A percentile compares a stretch with the other conserved stretches of the same genome.
These are phyloP conservation scores for Cyaniris semiargus DNA, from an alignment of 2,888 invertebrate genomes.

Conservation along the genomic window DNA sequence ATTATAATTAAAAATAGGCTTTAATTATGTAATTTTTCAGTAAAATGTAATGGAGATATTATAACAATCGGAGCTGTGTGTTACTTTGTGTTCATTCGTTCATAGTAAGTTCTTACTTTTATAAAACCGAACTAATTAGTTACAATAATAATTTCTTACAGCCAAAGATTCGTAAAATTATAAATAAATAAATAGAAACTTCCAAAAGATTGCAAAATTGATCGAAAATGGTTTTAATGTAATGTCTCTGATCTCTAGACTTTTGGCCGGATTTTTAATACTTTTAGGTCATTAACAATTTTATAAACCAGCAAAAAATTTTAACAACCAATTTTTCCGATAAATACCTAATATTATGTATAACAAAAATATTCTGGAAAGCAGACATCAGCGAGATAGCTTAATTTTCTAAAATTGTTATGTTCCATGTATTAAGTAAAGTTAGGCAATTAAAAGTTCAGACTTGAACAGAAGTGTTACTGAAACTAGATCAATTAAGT, in stretches of 20 bases:
- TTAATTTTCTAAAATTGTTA: background rate
- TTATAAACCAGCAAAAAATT: background rate
- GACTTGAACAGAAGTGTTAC: background rate
- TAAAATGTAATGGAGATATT: no score
- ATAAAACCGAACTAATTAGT: background rate
- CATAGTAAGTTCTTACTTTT: background rate
- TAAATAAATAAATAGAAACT: constrained; percentile 30
- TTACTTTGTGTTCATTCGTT: background rate
- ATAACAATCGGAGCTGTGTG: background rate
- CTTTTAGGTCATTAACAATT: background rate
- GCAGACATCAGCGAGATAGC: background rate
- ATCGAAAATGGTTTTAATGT: constrained; percentile 19
- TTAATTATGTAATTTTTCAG: no score
- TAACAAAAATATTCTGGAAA: background rate
- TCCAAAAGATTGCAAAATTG: constrained; percentile 28
- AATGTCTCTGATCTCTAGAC: background rate
- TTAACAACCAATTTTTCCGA: background rate
- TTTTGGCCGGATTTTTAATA: constrained; percentile 17
- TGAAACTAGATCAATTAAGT: constrained; percentile 11
- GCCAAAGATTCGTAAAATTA: constrained; percentile 34
- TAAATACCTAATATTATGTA: no score
- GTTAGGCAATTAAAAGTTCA: background rate
- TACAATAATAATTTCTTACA: constrained; percentile 32
- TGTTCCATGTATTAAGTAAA: background rate
- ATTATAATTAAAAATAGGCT: no score